A percentile compares a stretch with the other conserved stretches of the same genome.
Evolutionary conservation across 2,113 vertebrate genomes (phyloP).

Genomic region (Cathartes aura): DNA sequence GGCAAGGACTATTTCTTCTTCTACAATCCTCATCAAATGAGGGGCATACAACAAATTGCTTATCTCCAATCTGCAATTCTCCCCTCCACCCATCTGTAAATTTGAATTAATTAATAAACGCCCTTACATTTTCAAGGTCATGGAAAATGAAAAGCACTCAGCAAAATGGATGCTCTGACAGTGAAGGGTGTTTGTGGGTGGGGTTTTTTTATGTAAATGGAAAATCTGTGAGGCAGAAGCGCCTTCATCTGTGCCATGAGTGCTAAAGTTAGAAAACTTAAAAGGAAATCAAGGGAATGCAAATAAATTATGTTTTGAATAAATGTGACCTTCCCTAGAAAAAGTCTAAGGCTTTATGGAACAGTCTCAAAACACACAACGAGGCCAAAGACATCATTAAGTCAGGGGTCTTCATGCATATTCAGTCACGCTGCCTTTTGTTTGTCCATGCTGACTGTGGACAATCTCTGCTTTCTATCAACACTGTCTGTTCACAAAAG

Average conservation of each 20-base stretch:
- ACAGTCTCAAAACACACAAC: neutral
- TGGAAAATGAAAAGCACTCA: conserved; percentile 44
- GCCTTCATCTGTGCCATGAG: neutral
- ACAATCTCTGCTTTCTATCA: neutral
- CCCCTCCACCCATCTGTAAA: conserved; percentile 60
- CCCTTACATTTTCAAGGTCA: conserved; percentile 58
- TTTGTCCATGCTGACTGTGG: neutral
- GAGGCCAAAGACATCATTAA: neutral
- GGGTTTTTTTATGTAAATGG: neutral
- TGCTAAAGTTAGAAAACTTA: conserved; percentile 1
- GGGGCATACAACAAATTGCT: conserved; percentile 29
- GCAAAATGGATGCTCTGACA: conserved; percentile 32
- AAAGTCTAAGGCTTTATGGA: neutral
- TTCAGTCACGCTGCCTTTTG: neutral
- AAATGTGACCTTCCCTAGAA: neutral
- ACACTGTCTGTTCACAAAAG: neutral
- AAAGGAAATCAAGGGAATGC: neutral
- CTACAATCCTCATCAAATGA: conserved; percentile 13
- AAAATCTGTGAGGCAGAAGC: conserved; percentile 9
- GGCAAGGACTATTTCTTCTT: neutral
- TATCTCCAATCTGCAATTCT: conserved; percentile 38
- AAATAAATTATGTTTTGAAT: neutral
- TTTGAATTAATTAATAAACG: conserved; percentile 48
- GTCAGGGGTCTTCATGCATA: neutral
- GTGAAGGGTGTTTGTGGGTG: neutral